A percentile compares a stretch with the other conserved stretches of the same genome.
Evolutionary conservation across 1,140 invertebrate genomes (phyloP).

Genomic region (Bombus balteatus): DNA sequence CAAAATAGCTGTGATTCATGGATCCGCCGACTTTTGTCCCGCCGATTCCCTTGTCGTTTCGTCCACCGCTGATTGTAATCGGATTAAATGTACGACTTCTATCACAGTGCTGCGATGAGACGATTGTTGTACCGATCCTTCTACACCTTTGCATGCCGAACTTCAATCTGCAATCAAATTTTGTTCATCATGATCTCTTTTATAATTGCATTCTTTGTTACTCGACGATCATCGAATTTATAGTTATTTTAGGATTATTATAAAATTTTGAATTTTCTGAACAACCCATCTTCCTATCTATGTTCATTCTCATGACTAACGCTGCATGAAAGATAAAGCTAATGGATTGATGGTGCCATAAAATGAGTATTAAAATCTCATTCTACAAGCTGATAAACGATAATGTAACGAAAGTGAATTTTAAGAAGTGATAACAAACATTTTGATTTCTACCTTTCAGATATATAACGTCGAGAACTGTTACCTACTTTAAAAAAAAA

Average conservation of each 20-base stretch:
- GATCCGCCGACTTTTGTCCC: conserved; percentile 14
- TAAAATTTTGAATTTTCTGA: background rate
- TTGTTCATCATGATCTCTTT: background rate
- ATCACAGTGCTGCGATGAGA: no score
- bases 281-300: background rate
- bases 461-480: background rate
- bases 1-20: conserved; percentile 22
- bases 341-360: background rate
- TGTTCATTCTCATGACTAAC: background rate
- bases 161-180: background rate
- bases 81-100: no score
- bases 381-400: background rate
- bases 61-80: background rate
- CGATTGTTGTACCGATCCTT: no score
- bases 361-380: background rate
- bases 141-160: no score
- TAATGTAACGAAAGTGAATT: background rate
- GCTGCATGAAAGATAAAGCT: background rate
- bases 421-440: background rate
- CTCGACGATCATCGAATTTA: background rate
- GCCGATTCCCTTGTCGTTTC: background rate
- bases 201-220: background rate
- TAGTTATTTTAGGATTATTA: background rate
- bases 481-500: no score
- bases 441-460: no score